Base-by-base conservation (phyloP, 2,888 invertebrate genomes). In the Drosophila paranaensis region DNA sequence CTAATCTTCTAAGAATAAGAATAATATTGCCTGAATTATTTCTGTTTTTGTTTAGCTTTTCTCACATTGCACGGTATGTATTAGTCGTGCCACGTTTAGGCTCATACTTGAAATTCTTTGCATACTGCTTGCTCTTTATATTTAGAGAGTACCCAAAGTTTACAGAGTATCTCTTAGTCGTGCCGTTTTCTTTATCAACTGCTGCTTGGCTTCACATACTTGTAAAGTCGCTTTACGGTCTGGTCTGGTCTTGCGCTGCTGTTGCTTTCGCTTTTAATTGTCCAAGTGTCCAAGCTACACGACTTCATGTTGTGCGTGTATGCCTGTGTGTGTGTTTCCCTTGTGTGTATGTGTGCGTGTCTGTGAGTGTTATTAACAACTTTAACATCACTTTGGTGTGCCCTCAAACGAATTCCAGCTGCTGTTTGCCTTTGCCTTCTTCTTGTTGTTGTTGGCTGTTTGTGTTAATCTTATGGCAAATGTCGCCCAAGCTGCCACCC, bases 351-450 rank as follows among this genome's bases (percentile, higher is more conserved):
- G 27, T 8, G 25, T 9, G 55, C 25, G 56, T 64, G 27, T 51
- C 48, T 71, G 63, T 27, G 42, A 72, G 67, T 75, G 76, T 76
- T 80, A 83, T 88, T 86, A 84, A 84, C 87, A 88, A 81, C 74
- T 83, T 84, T 67, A 88, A 84, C 84, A 88, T 86, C 89, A 88
- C 79, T 86, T 84, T 88, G 76, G 78, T 81, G 83, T 83, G 69
- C 78, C 83, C 71, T 76, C 66, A 71, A 72, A 88, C 61, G 60
- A 66, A 64, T 64, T 70, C 27, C 70, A 67, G 62, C 63, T 72
- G 66, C 54, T 53, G 60, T 69, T 74, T 48, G 40, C 39, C 50
- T 25, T 54, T 56, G 69, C 46, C 33, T 11, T 39, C 50, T 11
- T 25, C 39, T 27, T 43, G 20, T n/a, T 45, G 25, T 39, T 57